These are phyloP conservation scores for Apaloderma vittatum DNA, from an alignment of 2,113 vertebrate species.

Conservation along the genomic window DNA sequence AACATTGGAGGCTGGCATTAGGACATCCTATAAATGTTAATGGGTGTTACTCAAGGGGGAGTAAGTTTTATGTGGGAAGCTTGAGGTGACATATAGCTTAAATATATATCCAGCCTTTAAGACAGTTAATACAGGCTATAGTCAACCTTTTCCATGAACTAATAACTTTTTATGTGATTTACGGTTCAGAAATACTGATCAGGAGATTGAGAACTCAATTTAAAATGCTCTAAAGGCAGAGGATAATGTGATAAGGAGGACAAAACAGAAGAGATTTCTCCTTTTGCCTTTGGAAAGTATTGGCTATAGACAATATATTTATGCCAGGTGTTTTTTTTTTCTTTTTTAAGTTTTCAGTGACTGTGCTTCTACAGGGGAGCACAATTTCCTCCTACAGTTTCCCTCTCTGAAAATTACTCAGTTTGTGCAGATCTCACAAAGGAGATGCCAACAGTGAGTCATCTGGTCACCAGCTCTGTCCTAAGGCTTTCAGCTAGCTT, in stretches of 20 bases:
- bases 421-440: constrained; percentile 21
- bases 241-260: not conserved
- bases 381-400: constrained; percentile 47
- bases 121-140: constrained; percentile 7
- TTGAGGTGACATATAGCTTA: constrained; percentile 31
- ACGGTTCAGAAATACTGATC: constrained; percentile 41
- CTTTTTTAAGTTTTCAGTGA: not conserved
- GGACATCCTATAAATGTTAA: constrained; percentile 60
- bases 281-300: constrained; percentile 4
- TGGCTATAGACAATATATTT: not conserved
- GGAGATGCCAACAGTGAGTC: constrained; percentile 51
- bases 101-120: constrained; percentile 46
- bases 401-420: constrained; percentile 37
- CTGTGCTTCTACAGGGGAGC: not conserved
- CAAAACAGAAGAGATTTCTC: not conserved
- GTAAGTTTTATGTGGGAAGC: not conserved
- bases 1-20: constrained; percentile 18
- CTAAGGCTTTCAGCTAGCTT: not conserved
- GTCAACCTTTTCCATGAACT: constrained; percentile 31
- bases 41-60: constrained; percentile 27
- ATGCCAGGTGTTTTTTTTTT: constrained; percentile 17
- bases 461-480: constrained; percentile 48
- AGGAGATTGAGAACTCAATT: not conserved
- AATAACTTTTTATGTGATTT: constrained; percentile 42
- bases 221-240: not conserved